These are phyloP conservation scores for Hedya salicella DNA, from an alignment of 2,888 invertebrate species.

Conservation along the genomic window DNA sequence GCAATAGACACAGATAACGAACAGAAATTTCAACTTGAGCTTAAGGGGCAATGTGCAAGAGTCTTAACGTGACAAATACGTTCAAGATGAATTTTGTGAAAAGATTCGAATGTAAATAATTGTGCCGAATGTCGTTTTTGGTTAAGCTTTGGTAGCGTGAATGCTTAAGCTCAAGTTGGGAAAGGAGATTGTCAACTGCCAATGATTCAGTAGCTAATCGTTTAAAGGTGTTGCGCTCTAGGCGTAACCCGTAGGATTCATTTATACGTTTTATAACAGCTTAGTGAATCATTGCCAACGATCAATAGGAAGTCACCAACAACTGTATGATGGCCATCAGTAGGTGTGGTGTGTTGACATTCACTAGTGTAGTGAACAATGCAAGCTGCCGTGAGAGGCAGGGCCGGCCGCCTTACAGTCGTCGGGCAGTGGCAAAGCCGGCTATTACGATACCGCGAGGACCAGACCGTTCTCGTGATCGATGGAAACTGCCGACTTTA, in stretches of 20 bases:
- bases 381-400: constrained; percentile 38
- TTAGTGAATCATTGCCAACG: constrained; percentile 72
- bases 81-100: constrained; percentile 19
- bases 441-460: not conserved
- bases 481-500: constrained; percentile 37
- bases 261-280: not conserved
- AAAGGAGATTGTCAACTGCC: constrained; percentile 68
- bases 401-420: constrained; percentile 35
- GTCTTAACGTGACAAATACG: constrained; percentile 37
- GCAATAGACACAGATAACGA: constrained; percentile 54
- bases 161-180: constrained; percentile 66
- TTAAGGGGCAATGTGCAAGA: constrained; percentile 50
- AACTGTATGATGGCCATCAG: constrained; percentile 27
- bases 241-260: not conserved
- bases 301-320: constrained; percentile 48
- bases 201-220: constrained; percentile 61
- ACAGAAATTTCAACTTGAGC: constrained; percentile 67
- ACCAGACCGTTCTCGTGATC: not conserved
- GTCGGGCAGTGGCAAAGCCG: constrained; percentile 18
- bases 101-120: constrained; percentile 16
- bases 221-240: constrained; percentile 10
- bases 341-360: constrained; percentile 38
- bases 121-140: constrained; percentile 22
- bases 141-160: constrained; percentile 28
- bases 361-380: constrained; percentile 34